A percentile compares a stretch with the other conserved stretches of the same genome.
Conservation (phyloP, 2,888 invertebrate genomes). For the Hirtodrosophila duncani region DNA sequence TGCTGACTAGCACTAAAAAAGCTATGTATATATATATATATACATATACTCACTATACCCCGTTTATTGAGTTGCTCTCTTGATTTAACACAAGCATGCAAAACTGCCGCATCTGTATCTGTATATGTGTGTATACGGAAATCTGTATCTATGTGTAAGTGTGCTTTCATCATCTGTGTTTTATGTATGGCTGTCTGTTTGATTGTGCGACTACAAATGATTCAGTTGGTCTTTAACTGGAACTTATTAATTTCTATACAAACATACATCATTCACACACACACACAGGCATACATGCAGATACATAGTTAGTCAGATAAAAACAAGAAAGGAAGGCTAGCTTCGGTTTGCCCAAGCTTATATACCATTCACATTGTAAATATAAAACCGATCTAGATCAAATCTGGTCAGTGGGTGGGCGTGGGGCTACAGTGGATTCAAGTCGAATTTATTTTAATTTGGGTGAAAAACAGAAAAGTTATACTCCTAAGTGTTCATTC, state of each 20-base stretch:
- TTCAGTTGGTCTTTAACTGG: constrained; percentile 59
- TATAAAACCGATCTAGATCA: too few species aligned
- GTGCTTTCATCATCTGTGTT: constrained; percentile 19
- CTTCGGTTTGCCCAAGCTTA: too few species aligned
- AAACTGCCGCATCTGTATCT: background rate
- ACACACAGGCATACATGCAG: background rate
- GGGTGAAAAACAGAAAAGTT: too few species aligned
- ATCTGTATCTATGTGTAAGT: background rate
- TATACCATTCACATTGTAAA: too few species aligned
- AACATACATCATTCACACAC: constrained; percentile 14
- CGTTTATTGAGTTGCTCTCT: background rate
- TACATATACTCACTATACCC: background rate
- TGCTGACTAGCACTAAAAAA: too few species aligned
- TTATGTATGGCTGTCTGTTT: constrained; percentile 44
- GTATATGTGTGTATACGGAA: background rate
- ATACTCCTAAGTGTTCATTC: too few species aligned
- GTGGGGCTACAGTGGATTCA: too few species aligned
- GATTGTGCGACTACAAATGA: constrained; percentile 54
- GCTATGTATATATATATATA: constrained; percentile 3
- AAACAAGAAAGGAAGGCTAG: too few species aligned
- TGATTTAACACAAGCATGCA: constrained; percentile 7
- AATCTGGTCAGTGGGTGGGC: too few species aligned
- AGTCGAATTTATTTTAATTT: too few species aligned
- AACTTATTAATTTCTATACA: constrained; percentile 56
- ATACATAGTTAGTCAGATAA: too few species aligned